Conservation (phyloP, 2,797 vertebrate species). For the Tarsius wallacei region DNA sequence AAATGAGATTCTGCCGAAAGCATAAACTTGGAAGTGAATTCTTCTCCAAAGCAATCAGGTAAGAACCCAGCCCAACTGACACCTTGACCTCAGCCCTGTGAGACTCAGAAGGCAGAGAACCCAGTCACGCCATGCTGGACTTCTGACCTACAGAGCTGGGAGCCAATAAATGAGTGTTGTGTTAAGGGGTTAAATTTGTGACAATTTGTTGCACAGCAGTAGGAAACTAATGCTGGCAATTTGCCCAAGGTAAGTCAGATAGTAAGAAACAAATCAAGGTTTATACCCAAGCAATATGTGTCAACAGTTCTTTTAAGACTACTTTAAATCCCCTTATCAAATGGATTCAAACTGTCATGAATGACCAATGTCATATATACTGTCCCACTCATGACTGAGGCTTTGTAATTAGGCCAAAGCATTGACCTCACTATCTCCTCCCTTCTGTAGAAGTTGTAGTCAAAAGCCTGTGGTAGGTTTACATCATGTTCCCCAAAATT, state of each 20-base stretch:
- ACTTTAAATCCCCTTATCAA: not conserved
- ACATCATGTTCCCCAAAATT: not conserved
- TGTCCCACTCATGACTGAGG: not conserved
- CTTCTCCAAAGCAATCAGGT: not conserved
- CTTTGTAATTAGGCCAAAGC: not conserved
- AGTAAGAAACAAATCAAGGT: not conserved
- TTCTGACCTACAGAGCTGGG: no score
- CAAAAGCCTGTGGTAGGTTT: not conserved
- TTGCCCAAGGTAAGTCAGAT: not conserved
- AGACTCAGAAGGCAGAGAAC: no score
- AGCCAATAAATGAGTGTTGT: no score
- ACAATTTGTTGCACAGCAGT: not conserved
- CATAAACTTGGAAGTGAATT: not conserved
- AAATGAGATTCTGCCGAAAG: not conserved
- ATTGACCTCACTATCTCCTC: not conserved
- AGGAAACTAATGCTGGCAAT: not conserved
- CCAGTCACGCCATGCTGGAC: no score
- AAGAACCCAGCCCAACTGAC: not conserved
- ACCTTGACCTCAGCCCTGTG: not conserved
- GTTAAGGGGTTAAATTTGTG: no score
- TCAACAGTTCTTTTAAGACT: not conserved
- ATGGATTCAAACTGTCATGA: not conserved
- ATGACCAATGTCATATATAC: accelerated
- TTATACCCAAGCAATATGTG: not conserved
- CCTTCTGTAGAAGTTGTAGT: not conserved